A percentile compares a stretch with the other conserved stretches of the same genome.
These are phyloP conservation scores for Ptyas mucosa DNA, from an alignment of 2,113 vertebrate genomes.

Conservation along the genomic window DNA sequence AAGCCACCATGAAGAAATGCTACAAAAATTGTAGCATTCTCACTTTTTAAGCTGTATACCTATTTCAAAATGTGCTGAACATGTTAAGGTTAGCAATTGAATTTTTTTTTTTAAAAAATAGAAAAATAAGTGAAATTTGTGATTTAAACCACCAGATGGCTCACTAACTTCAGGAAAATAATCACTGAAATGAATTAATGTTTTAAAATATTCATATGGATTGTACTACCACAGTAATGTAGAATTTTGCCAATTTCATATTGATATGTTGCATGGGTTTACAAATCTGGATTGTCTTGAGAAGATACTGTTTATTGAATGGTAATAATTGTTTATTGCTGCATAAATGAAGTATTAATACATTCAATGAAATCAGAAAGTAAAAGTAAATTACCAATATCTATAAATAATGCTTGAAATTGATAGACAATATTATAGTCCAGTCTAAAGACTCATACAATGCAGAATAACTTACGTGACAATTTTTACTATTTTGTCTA, in stretches of 20 bases:
- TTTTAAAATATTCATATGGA: background rate
- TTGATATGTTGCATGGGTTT: background rate
- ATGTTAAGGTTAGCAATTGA: background rate
- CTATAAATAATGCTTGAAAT: background rate
- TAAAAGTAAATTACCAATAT: background rate
- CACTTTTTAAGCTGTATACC: background rate
- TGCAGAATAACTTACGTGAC: background rate
- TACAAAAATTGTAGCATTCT: background rate
- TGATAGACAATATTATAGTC: background rate
- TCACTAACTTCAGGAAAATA: slow-evolving; percentile 25
- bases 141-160: slow-evolving; percentile 45
- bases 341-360: background rate
- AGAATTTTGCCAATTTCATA: background rate
- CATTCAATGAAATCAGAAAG: slow-evolving; percentile 18
- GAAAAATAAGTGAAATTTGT: background rate
- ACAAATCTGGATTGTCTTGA: background rate
- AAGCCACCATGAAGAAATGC: background rate
- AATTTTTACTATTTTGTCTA: background rate
- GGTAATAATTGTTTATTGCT: background rate
- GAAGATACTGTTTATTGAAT: background rate
- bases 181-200: accelerated
- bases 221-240: background rate
- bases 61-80: background rate
- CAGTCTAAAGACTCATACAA: background rate
- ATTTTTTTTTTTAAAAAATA: background rate